A percentile compares a stretch with the other conserved stretches of the same genome.
phyloP scores from a whole-genome alignment of 1,140 invertebrate species.

The Lucilia sericata region DNA sequence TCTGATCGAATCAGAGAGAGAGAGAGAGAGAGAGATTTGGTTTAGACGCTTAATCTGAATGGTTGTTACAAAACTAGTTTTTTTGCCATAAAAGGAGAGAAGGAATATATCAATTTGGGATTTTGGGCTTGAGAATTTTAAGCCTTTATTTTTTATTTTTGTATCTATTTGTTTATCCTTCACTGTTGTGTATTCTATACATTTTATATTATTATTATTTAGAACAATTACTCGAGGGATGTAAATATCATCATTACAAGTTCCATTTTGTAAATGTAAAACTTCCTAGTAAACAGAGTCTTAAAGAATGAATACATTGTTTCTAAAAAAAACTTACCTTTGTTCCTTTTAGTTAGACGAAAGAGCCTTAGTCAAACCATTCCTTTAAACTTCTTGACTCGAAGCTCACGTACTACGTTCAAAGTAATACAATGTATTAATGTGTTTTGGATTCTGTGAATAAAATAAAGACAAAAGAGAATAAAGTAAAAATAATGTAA shows the following conservation, averaged over 20 bases:
- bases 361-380: neutral
- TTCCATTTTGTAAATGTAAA: conserved; percentile 9
- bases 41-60: too few species aligned
- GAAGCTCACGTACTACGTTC: neutral
- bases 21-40: too few species aligned
- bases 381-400: neutral
- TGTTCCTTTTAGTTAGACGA: too few species aligned
- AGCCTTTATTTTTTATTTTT: neutral
- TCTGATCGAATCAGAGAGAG: too few species aligned
- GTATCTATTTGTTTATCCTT: neutral
- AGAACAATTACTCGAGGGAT: conserved; percentile 23
- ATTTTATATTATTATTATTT: conserved; percentile 11
- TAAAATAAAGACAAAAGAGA: neutral
- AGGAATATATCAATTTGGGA: too few species aligned
- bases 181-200: neutral
- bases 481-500: neutral
- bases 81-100: too few species aligned
- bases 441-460: neutral
- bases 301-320: neutral
- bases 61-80: too few species aligned
- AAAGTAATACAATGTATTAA: conserved; percentile 20
- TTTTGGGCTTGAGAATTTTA: neutral
- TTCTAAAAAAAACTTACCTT: too few species aligned
- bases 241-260: conserved; percentile 29
- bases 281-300: neutral